Conservation (phyloP, 1,140 invertebrate genomes). For the Leptinotarsa lineolata region DNA sequence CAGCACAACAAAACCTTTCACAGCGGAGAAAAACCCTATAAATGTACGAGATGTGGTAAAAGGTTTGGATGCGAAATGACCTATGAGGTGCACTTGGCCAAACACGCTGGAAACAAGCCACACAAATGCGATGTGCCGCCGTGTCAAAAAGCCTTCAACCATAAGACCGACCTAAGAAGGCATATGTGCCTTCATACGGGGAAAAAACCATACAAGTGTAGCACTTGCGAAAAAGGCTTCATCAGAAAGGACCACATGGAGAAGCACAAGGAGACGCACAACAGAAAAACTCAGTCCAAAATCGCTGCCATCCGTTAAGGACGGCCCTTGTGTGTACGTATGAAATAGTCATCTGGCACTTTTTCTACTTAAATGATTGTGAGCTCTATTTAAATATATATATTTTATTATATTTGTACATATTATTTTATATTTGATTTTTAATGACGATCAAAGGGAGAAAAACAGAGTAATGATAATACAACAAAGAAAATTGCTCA, state of each 20-base stretch:
- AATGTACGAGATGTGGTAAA: conserved; percentile 83
- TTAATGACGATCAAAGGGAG: conserved; percentile 29
- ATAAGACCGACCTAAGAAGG: conserved; percentile 88
- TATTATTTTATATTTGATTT: conserved; percentile 37
- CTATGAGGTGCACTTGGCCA: conserved; percentile 72
- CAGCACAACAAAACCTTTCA: conserved; percentile 91
- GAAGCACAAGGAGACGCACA: conserved; percentile 89
- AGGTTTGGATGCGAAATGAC: conserved; percentile 71
- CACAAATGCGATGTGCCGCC: conserved; percentile 76
- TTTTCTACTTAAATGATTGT: conserved; percentile 36
- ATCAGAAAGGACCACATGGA: conserved; percentile 94
- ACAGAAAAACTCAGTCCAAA: conserved; percentile 43
- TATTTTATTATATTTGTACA: conserved; percentile 41
- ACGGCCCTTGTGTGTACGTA: conserved; percentile 13
- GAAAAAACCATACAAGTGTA: conserved; percentile 80
- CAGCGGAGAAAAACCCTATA: conserved; percentile 81
- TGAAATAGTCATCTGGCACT: conserved; percentile 31
- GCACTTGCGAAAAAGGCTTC: conserved; percentile 84
- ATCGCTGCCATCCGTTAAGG: conserved; percentile 31
- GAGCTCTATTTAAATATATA: conserved; percentile 31
- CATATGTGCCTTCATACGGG: conserved; percentile 87
- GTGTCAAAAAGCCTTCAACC: conserved; percentile 87
- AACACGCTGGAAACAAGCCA: conserved; percentile 83
- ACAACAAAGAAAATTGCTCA: conserved; percentile 32
- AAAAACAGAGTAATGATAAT: conserved; percentile 24